Percentiles rank a stretch among this genome's conserved stretches.
phyloP scores from a whole-genome alignment of 2,888 invertebrate genomes.

The Drosophila putrida region DNA sequence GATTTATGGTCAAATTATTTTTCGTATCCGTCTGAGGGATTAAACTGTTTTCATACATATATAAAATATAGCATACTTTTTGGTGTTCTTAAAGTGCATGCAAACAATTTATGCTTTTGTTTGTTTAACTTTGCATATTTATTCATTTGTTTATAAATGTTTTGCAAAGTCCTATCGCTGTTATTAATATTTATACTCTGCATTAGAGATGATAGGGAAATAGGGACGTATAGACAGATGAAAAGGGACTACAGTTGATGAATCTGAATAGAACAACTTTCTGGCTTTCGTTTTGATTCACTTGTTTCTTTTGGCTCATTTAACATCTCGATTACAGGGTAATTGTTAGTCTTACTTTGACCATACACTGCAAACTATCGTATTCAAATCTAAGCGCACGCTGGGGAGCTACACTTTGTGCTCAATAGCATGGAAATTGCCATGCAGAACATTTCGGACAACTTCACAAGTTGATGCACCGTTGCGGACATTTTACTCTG shows the following conservation, averaged over 20 bases:
- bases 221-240: not conserved
- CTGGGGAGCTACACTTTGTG: slow-evolving; percentile 13
- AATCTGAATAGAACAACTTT: not conserved
- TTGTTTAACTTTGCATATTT: not conserved
- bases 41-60: not conserved
- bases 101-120: not conserved
- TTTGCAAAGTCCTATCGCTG: not conserved
- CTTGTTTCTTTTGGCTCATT: not conserved
- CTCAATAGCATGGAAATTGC: slow-evolving; percentile 34
- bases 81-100: not conserved
- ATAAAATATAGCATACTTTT: not conserved
- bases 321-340: not conserved
- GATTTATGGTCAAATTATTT: not conserved
- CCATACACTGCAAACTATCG: not conserved
- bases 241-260: not conserved
- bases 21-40: not conserved
- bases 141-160: not conserved
- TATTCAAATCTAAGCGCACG: slow-evolving; percentile 9
- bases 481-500: slow-evolving; percentile 18
- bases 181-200: not conserved
- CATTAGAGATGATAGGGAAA: not conserved
- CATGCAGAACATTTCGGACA: slow-evolving; percentile 13
- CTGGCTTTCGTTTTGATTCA: not conserved
- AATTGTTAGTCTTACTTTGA: not conserved
- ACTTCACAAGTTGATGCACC: slow-evolving; percentile 26